phyloP scores from a whole-genome alignment of 2,113 vertebrate genomes.

The Pimephales promelas region DNA sequence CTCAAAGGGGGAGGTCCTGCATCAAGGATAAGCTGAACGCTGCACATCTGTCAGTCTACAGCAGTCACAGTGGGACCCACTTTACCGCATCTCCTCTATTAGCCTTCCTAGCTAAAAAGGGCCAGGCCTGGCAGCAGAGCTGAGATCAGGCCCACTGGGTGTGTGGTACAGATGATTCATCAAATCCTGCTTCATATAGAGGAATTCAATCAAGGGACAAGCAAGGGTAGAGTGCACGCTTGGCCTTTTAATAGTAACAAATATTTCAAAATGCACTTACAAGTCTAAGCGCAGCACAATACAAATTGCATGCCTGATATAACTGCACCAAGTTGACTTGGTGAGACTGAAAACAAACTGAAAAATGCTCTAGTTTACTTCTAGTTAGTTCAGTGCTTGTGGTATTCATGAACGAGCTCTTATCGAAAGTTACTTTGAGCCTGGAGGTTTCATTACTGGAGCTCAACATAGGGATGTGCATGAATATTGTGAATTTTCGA shows the following conservation, averaged over 20 bases:
- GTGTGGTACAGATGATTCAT: conserved; percentile 33
- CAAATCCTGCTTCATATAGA: conserved; percentile 20
- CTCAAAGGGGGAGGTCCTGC: conserved; percentile 55
- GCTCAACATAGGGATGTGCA: not conserved
- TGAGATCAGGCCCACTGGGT: conserved; percentile 35
- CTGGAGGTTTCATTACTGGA: not conserved
- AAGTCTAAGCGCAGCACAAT: conserved; percentile 8
- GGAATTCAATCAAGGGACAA: conserved; percentile 17
- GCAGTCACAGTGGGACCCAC: conserved; percentile 54
- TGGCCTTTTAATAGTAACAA: conserved; percentile 31
- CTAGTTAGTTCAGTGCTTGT: conserved; percentile 1
- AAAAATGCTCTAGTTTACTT: conserved; percentile 20
- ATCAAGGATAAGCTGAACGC: conserved; percentile 56
- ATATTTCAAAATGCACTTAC: conserved; percentile 33
- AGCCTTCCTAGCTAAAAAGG: conserved; percentile 52
- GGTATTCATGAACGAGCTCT: not conserved
- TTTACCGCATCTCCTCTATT: conserved; percentile 60
- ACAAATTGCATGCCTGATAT: conserved; percentile 31
- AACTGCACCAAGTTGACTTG: not conserved
- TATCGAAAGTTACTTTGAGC: not conserved
- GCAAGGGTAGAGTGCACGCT: conserved; percentile 6
- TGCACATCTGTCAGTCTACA: conserved; percentile 65
- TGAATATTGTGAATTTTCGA: too few relatives aligned
- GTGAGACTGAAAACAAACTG: conserved; percentile 4
- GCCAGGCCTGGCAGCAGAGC: conserved; percentile 17